Base-by-base conservation (phyloP, 2,113 vertebrate genomes). In the Sorex araneus region DNA sequence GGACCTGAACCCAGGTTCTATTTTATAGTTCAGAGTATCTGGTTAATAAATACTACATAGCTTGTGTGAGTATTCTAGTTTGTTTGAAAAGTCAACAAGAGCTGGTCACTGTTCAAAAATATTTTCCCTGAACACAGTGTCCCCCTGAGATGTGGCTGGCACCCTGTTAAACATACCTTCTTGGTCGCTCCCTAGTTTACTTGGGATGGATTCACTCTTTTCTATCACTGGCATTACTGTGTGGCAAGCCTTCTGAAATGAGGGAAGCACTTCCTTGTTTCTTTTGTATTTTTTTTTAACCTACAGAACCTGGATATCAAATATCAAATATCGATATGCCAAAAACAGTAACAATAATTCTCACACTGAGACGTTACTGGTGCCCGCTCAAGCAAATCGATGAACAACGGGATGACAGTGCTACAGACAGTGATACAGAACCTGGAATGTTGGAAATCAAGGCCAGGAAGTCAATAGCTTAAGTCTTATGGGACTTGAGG, bases 71-170 rank as follows among this genome's bases (percentile, higher is more conserved):
- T 66, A 40, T 28, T 87, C 3, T 92, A 0, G 92, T 95, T 89
- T 57, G 83, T 86, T 89, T 93, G 86, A 85, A 93, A 89, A 82
- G 54, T 64, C 45, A 95, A 76, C 84, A 91, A 40, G 67, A 32
- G 27, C 81, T 45, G 77, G 50, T 94, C 19, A 27, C 25, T 57
- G n/a, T 92, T 71, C 34, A 74, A 77, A 90, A 93, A 64, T 32
- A 83, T 8, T 54, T 34, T 57, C 60, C 28, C 79, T 7, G 4
- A 15, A 57, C 78, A 79, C 60, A 69, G 1, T 82, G 27, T 43
- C 63, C 67, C 18, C 47, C 15, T 89, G 76, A 36, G 54, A 67
- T 25, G 43, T 27, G 63, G 64, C 66, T 60, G 57, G 57, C 63
- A 36, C 69, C 19, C 30, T 34, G 1, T 84, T 69, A 27, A 34